phyloP scores from a whole-genome alignment of 2,888 invertebrate genomes.

The Biston stratarius region DNA sequence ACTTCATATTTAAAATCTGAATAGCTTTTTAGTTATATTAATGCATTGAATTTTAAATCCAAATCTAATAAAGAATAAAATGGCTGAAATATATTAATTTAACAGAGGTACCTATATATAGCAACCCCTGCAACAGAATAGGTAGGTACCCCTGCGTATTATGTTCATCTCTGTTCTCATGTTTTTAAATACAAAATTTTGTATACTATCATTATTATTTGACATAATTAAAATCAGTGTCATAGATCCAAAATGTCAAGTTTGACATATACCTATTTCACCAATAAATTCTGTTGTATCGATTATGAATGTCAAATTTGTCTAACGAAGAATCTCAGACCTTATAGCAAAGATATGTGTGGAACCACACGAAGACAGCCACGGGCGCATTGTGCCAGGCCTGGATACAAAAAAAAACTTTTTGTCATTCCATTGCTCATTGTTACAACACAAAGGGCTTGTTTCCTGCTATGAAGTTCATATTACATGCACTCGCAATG shows the following conservation, averaged over 20 bases:
- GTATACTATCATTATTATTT: no score
- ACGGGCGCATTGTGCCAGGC: constrained; percentile 74
- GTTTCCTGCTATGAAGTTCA: constrained; percentile 76
- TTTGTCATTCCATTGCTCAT: constrained; percentile 80
- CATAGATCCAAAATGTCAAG: no score
- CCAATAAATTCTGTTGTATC: no score
- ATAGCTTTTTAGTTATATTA: background rate
- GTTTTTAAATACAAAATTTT: no score
- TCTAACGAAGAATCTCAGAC: constrained; percentile 18
- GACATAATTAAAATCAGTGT: no score
- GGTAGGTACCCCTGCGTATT: no score
- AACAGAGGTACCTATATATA: background rate
- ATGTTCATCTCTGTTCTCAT: no score
- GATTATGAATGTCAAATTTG: no score
- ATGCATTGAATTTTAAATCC: background rate
- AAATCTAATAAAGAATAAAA: background rate
- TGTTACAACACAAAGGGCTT: constrained; percentile 76
- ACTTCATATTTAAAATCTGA: background rate
- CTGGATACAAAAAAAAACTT: constrained; percentile 72
- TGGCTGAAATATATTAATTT: background rate
- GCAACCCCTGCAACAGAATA: no score
- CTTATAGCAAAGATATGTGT: constrained; percentile 60
- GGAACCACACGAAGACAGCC: constrained; percentile 70
- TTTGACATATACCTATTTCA: no score
- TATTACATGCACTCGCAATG: constrained; percentile 58